These are phyloP conservation scores for Drosophila birchii DNA, from an alignment of 2,888 invertebrate species.

Conservation along the genomic window DNA sequence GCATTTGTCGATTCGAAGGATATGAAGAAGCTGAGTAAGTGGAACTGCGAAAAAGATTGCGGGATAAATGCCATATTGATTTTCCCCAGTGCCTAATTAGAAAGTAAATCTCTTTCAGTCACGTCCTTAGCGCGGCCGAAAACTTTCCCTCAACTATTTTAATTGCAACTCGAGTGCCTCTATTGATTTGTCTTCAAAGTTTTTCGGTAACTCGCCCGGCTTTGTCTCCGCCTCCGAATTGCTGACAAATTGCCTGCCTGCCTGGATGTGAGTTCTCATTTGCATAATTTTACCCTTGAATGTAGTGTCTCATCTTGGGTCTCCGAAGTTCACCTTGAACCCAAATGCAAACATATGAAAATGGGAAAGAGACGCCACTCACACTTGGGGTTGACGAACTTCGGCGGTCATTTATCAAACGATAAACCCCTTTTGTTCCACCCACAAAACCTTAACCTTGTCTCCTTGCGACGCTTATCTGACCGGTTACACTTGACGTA, in stretches of 20 bases:
- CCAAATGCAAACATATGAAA: constrained; percentile 34
- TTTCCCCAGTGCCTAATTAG: constrained; percentile 59
- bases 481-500: constrained; percentile 77
- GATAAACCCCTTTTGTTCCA: constrained; percentile 59
- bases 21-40: constrained; percentile 18
- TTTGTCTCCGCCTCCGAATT: constrained; percentile 11
- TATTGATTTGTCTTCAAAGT: constrained; percentile 66
- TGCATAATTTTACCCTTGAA: constrained; percentile 65
- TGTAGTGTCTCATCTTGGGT: constrained; percentile 16
- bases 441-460: constrained; percentile 52
- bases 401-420: constrained; percentile 67
- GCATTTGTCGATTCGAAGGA: constrained; percentile 41
- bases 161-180: constrained; percentile 56
- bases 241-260: constrained; percentile 69
- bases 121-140: constrained; percentile 40
- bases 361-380: constrained; percentile 10
- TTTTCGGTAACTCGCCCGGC: constrained; percentile 29
- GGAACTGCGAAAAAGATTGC: constrained; percentile 9
- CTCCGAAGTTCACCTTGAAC: constrained; percentile 70
- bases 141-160: constrained; percentile 60
- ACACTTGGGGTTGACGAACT: constrained; percentile 29
- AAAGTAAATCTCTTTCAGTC: constrained; percentile 42
- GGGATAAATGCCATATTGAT: constrained; percentile 46
- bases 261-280: constrained; percentile 52
- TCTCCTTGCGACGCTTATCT: constrained; percentile 59